Evolutionary conservation across 1,140 invertebrate genomes (phyloP).

Genomic region (Tetramorium simillimum): DNA sequence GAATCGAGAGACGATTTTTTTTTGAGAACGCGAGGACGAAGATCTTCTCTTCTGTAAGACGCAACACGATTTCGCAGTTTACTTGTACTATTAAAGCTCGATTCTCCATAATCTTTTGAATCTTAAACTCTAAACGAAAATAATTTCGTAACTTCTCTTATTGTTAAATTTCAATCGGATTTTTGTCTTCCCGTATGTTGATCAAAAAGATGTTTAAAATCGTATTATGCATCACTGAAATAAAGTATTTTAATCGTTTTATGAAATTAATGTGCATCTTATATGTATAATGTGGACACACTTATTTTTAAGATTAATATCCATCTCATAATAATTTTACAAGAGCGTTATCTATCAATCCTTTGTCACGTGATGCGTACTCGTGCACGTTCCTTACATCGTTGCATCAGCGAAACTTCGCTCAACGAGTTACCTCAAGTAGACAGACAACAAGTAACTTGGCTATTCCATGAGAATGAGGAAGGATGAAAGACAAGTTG

Average conservation of each 20-base stretch:
- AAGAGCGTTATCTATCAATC: background rate
- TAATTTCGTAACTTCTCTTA: background rate
- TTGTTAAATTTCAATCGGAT: background rate
- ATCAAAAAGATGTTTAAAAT: background rate
- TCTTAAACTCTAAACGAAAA: background rate
- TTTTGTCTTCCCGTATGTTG: background rate
- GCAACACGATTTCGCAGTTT: constrained; percentile 28
- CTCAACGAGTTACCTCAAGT: background rate
- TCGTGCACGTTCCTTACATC: constrained; percentile 1
- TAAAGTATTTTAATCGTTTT: background rate
- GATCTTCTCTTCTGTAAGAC: constrained; percentile 2
- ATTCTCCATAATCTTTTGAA: constrained; percentile 5
- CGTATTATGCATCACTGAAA: background rate
- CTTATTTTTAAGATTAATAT: background rate
- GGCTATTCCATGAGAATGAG: background rate
- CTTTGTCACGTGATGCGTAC: background rate
- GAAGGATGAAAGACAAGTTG: background rate
- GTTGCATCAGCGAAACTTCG: constrained; percentile 28
- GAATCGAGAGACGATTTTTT: constrained; percentile 33
- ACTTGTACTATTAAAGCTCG: background rate
- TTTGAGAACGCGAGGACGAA: background rate
- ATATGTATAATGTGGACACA: background rate
- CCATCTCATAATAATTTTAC: constrained; percentile 4
- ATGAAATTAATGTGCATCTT: background rate
- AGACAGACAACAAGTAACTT: constrained; percentile 38